These are phyloP conservation scores for Uria lomvia DNA, from an alignment of 2,113 vertebrate species.

Conservation along the genomic window DNA sequence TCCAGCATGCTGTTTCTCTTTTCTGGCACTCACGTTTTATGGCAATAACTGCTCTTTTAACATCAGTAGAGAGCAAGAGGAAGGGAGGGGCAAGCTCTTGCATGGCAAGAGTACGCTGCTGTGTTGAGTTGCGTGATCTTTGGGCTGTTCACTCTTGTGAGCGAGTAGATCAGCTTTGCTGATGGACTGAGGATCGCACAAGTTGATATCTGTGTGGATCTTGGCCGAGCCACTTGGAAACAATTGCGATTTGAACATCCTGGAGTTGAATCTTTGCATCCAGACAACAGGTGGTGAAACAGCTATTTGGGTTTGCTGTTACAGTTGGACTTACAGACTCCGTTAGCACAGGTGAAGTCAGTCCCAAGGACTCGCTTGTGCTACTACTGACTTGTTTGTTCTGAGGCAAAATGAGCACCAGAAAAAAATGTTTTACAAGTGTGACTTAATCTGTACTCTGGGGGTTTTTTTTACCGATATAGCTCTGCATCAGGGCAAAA, in stretches of 20 bases:
- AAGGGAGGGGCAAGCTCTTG: background rate
- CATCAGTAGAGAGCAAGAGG: background rate
- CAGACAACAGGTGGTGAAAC: background rate
- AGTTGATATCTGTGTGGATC: background rate
- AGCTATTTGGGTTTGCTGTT: background rate
- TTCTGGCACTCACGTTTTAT: background rate
- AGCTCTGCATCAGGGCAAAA: background rate
- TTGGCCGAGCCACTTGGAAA: background rate
- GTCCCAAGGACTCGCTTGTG: background rate
- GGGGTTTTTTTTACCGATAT: background rate
- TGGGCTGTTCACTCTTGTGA: background rate
- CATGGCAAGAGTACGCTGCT: background rate
- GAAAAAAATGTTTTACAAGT: background rate
- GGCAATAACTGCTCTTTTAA: background rate
- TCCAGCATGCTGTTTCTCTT: background rate
- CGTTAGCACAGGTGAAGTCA: background rate
- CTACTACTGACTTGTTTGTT: background rate
- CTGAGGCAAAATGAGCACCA: background rate
- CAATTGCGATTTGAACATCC: background rate
- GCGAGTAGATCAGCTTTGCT: background rate
- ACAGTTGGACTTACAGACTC: background rate
- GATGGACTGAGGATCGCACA: background rate
- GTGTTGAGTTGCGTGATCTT: fast-evolving
- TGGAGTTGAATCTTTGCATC: background rate
- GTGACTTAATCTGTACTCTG: background rate